Percentiles rank a stretch among this genome's conserved stretches.
phyloP scores from a whole-genome alignment of 2,888 invertebrate species.

The Zhengitettix transpicula region DNA sequence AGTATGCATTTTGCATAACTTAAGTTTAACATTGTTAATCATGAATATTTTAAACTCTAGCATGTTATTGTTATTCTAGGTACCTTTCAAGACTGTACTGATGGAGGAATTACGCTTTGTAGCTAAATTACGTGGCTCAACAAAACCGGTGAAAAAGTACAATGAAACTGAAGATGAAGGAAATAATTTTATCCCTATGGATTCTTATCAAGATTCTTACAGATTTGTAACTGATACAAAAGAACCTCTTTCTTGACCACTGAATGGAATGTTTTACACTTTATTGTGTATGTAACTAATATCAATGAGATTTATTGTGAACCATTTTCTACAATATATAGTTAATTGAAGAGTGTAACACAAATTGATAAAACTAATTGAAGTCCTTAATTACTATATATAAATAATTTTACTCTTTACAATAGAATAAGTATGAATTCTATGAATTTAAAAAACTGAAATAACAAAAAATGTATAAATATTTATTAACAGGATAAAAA shows the following conservation, averaged over 20 bases:
- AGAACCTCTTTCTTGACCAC: neutral
- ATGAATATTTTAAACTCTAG: neutral
- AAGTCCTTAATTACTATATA: too few species aligned
- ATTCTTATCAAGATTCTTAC: neutral
- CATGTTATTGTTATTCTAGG: slow-evolving; percentile 25
- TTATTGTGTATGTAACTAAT: too few species aligned
- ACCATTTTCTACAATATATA: too few species aligned
- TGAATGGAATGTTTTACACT: too few species aligned
- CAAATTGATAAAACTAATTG: too few species aligned
- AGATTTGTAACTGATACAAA: neutral
- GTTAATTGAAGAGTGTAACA: too few species aligned
- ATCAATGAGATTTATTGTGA: too few species aligned
- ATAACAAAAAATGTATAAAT: too few species aligned
- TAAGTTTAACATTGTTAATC: neutral
- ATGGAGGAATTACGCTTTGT: slow-evolving; percentile 56
- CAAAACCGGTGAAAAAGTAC: slow-evolving; percentile 44
- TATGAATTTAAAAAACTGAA: too few species aligned
- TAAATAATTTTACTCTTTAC: too few species aligned
- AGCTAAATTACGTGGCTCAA: slow-evolving; percentile 48
- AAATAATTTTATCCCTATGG: slow-evolving; percentile 6
- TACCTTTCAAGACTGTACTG: slow-evolving; percentile 46
- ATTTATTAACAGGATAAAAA: too few species aligned
- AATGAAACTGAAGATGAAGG: slow-evolving; percentile 23
- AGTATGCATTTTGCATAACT: neutral
- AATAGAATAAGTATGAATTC: too few species aligned